Base-by-base conservation (phyloP, 2,888 invertebrate species). In the Aphodius granarius region DNA sequence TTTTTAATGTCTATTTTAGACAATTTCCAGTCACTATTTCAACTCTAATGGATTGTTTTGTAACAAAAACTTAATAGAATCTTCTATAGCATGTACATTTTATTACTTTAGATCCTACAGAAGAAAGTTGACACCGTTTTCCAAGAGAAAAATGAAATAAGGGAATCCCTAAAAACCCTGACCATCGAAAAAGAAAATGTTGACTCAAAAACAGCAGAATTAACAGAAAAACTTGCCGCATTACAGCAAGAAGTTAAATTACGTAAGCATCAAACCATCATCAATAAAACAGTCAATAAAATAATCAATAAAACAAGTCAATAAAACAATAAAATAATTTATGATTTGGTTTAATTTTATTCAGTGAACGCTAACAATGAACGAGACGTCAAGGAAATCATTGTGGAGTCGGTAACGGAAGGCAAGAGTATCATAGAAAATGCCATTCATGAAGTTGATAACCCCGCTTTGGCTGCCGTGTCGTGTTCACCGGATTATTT, bases 101-200 rank as follows among this genome's bases (percentile, higher is more conserved):
- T 77, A 78, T 43, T 43, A 43, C 84, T 85, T 84, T 78, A 94
- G 94, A 89, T 90, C 80, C 87, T 92, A 81, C 89, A 90, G 80
- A 90, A 90, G 82, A 91, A 91, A 85, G 88, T 93, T 78, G 90
- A 90, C 79, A 91, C 91, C 84, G 89, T 91, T 66, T 89, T 91
- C 75, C 89, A 89, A 76, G 91, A 92, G 85, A 91, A 92, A 87
- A 88, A 92, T 83, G 89, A 88, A 75, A 88, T 92, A 18, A 92
- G 92, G 88, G 89, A 88, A 82, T 91, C 92, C 83, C 86, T 92
- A 74, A 91, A 93, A 87, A 92, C 92, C 82, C 86, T 93, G 78
- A 87, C 91, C 78, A 89, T 91, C 83, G 92, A 94, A 84, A 93
- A 94, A 85, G 90, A 91, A 78, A 90, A 91, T 77, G 86, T 93